phyloP scores from a whole-genome alignment of 2,797 vertebrate genomes.

The Okamejei kenojei region DNA sequence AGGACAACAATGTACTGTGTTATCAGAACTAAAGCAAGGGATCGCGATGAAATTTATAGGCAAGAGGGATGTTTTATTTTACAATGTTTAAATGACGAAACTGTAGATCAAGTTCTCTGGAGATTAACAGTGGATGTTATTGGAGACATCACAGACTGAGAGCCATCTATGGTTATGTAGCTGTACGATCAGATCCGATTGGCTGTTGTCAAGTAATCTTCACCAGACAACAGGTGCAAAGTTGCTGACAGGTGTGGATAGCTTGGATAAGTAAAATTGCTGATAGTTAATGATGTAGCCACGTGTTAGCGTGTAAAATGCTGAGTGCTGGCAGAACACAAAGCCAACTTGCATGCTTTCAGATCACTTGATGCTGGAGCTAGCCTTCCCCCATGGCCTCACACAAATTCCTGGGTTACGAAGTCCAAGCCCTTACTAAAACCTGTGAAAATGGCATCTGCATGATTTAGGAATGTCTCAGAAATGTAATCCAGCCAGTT shows the following conservation, averaged over 20 bases:
- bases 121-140: conserved; percentile 42
- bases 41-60: not conserved
- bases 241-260: conserved; percentile 64
- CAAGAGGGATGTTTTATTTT: conserved; percentile 22
- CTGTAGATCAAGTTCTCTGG: conserved; percentile 40
- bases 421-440: conserved; percentile 42
- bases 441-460: conserved; percentile 41
- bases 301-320: conserved; percentile 59
- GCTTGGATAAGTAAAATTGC: conserved; percentile 64
- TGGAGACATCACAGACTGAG: conserved; percentile 39
- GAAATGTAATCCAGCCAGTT: conserved; percentile 45
- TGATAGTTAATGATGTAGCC: conserved; percentile 50
- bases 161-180: conserved; percentile 62
- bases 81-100: conserved; percentile 42
- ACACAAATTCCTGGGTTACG: conserved; percentile 42
- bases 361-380: conserved; percentile 55
- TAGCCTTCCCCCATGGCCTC: conserved; percentile 43
- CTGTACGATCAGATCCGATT: conserved; percentile 50
- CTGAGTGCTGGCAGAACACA: conserved; percentile 56
- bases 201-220: conserved; percentile 47
- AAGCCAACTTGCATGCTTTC: conserved; percentile 54
- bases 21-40: not conserved
- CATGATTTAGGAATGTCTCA: conserved; percentile 43
- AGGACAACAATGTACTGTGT: not conserved
- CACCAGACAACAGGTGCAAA: conserved; percentile 64